phyloP scores from a whole-genome alignment of 2,888 invertebrate genomes.

The Eupithecia vulgata region DNA sequence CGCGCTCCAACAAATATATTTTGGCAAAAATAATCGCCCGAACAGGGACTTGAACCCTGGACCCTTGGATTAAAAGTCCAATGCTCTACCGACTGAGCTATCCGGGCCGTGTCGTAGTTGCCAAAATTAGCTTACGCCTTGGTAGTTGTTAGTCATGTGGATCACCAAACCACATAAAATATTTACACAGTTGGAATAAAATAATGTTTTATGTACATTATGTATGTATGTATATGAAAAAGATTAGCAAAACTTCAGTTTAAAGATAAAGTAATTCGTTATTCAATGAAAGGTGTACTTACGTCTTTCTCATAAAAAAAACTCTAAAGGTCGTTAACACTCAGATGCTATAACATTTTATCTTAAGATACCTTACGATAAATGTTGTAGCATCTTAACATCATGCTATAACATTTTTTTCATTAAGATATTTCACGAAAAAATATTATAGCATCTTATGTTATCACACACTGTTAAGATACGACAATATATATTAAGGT shows the following conservation, averaged over 20 bases:
- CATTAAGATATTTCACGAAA: no score
- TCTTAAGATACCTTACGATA: no score
- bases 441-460: no score
- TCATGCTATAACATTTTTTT: no score
- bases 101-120: conserved; percentile 77
- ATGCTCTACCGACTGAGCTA: conserved; percentile 91
- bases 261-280: background rate
- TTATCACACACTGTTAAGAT: no score
- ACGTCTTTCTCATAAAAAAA: background rate
- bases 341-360: no score
- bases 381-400: no score
- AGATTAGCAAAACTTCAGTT: background rate
- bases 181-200: conserved; percentile 16
- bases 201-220: background rate
- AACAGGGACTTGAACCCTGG: conserved; percentile 91
- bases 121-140: conserved; percentile 23
- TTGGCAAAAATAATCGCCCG: conserved; percentile 76
- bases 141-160: no score
- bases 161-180: background rate
- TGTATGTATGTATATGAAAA: background rate
- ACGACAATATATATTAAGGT: no score
- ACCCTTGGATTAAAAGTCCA: conserved; percentile 91
- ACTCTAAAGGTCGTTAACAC: no score
- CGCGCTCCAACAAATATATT: background rate
- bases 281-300: background rate